Percentiles rank a stretch among this genome's conserved stretches.
These are phyloP conservation scores for Hetaerina titia DNA, from an alignment of 2,888 invertebrate species.

Conservation along the genomic window DNA sequence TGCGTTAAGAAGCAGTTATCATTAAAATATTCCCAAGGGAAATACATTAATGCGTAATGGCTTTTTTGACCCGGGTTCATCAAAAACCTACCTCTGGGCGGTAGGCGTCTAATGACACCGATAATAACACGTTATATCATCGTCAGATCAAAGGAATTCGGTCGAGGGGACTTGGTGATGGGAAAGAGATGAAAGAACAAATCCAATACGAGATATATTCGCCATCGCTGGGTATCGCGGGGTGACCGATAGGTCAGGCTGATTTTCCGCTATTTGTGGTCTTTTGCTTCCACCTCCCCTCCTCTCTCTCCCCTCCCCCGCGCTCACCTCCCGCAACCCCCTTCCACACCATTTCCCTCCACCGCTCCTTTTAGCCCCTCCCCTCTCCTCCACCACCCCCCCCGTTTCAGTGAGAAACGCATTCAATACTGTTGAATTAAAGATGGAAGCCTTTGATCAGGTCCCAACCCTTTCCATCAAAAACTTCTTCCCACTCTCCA, in stretches of 20 bases:
- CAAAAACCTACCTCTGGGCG: too few relatives aligned
- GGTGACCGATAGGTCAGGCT: constrained; percentile 25
- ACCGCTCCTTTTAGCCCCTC: background rate
- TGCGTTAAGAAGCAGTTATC: too few relatives aligned
- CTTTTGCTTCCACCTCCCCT: background rate
- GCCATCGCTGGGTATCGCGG: background rate
- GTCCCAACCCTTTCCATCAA: constrained; percentile 35
- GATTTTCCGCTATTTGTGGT: constrained; percentile 35
- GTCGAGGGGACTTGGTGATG: background rate
- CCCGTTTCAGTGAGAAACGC: background rate
- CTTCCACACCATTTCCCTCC: background rate
- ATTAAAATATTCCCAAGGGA: too few relatives aligned
- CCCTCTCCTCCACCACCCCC: background rate
- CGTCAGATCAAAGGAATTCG: too few relatives aligned
- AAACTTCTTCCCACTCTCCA: background rate
- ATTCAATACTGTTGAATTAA: constrained; percentile 39
- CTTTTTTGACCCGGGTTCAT: too few relatives aligned
- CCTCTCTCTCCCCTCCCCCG: background rate
- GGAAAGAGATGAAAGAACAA: background rate
- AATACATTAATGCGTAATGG: too few relatives aligned
- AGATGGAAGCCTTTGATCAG: constrained; percentile 35
- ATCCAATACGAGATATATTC: constrained; percentile 20
- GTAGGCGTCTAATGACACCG: too few relatives aligned
- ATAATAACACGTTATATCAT: too few relatives aligned
- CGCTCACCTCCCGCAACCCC: background rate